Conservation (phyloP, 2,113 vertebrate genomes). For the Boulengeromyrus knoepffleri region DNA sequence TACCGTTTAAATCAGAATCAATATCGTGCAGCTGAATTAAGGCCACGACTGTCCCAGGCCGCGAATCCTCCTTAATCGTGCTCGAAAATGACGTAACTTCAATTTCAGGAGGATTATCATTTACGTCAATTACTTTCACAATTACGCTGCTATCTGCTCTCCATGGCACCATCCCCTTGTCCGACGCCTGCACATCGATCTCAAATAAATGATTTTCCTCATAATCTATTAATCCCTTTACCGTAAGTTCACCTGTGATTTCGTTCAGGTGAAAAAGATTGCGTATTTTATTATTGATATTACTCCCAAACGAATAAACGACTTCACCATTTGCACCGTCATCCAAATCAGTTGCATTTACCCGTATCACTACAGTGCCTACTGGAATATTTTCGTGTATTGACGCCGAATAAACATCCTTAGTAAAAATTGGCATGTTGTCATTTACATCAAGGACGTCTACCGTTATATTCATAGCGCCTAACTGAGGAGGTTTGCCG, state of each 20-base stretch:
- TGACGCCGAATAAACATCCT: slow-evolving; percentile 32
- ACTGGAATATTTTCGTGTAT: slow-evolving; percentile 26
- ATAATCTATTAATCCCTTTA: slow-evolving; percentile 47
- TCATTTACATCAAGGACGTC: slow-evolving; percentile 44
- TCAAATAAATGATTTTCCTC: slow-evolving; percentile 46
- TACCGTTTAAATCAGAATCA: slow-evolving; percentile 53
- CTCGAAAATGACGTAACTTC: slow-evolving; percentile 77
- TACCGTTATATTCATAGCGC: slow-evolving; percentile 32
- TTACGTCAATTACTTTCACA: slow-evolving; percentile 49
- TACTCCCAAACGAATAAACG: slow-evolving; percentile 46
- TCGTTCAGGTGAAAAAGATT: slow-evolving; percentile 38
- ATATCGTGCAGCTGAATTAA: slow-evolving; percentile 51
- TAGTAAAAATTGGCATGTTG: slow-evolving; percentile 43
- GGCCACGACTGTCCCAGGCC: slow-evolving; percentile 47
- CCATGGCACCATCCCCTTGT: slow-evolving; percentile 33
- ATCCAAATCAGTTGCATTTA: slow-evolving; percentile 58
- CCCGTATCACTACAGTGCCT: slow-evolving; percentile 37
- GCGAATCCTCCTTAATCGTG: slow-evolving; percentile 54
- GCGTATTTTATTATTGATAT: slow-evolving; percentile 25
- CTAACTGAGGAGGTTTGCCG: slow-evolving; percentile 33
- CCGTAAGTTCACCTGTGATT: slow-evolving; percentile 46
- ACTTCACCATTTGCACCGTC: slow-evolving; percentile 51
- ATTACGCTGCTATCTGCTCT: slow-evolving; percentile 42
- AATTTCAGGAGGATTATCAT: slow-evolving; percentile 75
- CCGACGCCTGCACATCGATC: slow-evolving; percentile 54